A percentile compares a stretch with the other conserved stretches of the same genome.
Conservation (phyloP, 1,140 invertebrate genomes). For the Drosophila suzukii region DNA sequence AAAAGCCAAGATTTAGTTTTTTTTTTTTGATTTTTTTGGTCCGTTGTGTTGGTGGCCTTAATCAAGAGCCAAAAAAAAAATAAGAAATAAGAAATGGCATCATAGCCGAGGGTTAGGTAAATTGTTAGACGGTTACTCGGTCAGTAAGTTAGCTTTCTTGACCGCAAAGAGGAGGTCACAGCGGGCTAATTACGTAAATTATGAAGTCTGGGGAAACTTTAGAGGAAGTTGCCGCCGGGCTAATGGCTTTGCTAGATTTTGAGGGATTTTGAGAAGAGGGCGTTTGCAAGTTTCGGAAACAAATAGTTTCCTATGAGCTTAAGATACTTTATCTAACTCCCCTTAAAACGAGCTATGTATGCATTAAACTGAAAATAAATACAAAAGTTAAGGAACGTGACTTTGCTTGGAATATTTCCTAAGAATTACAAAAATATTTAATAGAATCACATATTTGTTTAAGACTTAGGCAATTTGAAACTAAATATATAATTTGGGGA, state of each 20-base stretch:
- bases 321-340: neutral
- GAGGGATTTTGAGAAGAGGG: neutral
- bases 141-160: conserved; percentile 43
- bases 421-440: too few species aligned
- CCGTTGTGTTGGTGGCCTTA: conserved; percentile 47
- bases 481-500: too few species aligned
- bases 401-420: too few species aligned
- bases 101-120: conserved; percentile 44
- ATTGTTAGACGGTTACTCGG: conserved; percentile 40
- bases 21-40: conserved; percentile 24
- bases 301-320: neutral
- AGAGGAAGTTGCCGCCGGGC: conserved; percentile 9
- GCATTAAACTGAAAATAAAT: neutral
- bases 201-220: conserved; percentile 19
- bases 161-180: conserved; percentile 25
- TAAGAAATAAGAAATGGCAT: conserved; percentile 51
- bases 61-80: conserved; percentile 53
- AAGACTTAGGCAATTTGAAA: too few species aligned
- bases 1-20: conserved; percentile 35
- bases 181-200: conserved; percentile 42
- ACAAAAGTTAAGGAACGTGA: too few species aligned
- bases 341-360: too few species aligned
- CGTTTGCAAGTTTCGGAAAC: neutral
- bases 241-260: conserved; percentile 3
- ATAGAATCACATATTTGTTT: too few species aligned